Evolutionary conservation across 2,888 invertebrate genomes (phyloP), one percentile per base, ranked within the genome.

Genomic region (Ceraclea dissimilis): DNA sequence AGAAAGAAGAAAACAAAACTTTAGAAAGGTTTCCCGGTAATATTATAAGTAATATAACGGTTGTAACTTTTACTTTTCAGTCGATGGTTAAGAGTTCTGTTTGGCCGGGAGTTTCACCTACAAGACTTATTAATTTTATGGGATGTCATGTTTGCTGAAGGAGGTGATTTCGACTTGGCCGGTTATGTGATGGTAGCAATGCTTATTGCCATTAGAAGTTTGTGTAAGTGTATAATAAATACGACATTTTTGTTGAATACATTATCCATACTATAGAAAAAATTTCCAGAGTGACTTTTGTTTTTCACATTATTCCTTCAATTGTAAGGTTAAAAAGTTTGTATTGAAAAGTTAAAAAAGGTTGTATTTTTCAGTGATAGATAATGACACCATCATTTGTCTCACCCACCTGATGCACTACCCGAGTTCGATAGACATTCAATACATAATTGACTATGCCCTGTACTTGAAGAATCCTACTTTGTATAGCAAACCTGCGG

Each of bases 101-200:
- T 92, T 72, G 91, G 91, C 0, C 79, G 92, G 2, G 92, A 92
- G 71, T 91, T 91, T 71, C 81, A 87, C 2, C 79, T 91, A 57
- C 77, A 84, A 51, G 90, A 91, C 66, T 71, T 91, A 49, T 77
- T 92, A 1, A 80, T 83, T 51, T 70, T 92, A 5, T 92, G 92
- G 92, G 90, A 93, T 64, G 88, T 88, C 54, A 80, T 91, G 61
- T 89, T 92, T 73, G 82, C 88, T 0, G 86, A 86, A 65, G 83
- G 83, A 48, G 69, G 74, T 60, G 71, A 70, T 52, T 78, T 79
- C 61, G 71, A 73, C 56, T 67, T 79, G 46, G 75, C 84, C 16
- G 83, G 86, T 66, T 87, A 83, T 65, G 79, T 92, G 51, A 80
- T 90, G 63, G 81, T 90, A 8, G 85, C 90, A 16, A 85, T 92